These are phyloP conservation scores for Psephotus haematonotus DNA, from an alignment of 2,113 vertebrate genomes.

Conservation along the genomic window DNA sequence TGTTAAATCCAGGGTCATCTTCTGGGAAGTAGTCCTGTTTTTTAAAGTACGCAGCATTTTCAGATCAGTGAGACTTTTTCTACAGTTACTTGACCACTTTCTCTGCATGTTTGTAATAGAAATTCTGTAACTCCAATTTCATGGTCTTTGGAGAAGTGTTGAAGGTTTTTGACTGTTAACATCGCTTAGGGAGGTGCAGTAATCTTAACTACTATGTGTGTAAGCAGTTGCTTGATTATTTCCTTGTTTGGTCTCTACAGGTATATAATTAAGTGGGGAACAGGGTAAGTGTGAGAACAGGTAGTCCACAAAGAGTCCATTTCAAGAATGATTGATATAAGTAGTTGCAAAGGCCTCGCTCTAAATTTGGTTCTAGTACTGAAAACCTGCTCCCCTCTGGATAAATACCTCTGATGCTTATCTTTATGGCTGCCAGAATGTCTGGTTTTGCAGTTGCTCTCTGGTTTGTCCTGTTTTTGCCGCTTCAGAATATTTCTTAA, in stretches of 20 bases:
- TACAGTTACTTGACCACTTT: neutral
- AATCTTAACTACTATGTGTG: neutral
- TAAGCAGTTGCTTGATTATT: neutral
- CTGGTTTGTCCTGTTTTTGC: neutral
- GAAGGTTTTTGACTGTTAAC: neutral
- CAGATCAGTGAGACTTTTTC: neutral
- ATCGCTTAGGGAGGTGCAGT: neutral
- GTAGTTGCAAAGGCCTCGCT: neutral
- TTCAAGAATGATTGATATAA: neutral
- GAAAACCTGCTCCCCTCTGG: accelerated
- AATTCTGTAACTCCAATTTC: neutral
- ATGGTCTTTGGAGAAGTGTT: neutral
- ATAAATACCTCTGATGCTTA: neutral
- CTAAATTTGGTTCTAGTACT: neutral
- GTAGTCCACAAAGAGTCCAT: neutral
- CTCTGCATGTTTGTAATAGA: neutral
- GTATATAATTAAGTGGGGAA: neutral
- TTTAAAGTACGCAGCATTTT: neutral
- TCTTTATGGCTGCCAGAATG: neutral
- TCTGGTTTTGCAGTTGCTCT: neutral
- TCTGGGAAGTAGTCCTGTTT: neutral
- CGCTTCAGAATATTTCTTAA: neutral
- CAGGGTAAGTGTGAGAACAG: neutral
- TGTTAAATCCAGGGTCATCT: neutral
- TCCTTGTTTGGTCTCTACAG: neutral